Evolutionary conservation across 2,888 invertebrate genomes (phyloP).

Genomic region (Dioctria rufipes): DNA sequence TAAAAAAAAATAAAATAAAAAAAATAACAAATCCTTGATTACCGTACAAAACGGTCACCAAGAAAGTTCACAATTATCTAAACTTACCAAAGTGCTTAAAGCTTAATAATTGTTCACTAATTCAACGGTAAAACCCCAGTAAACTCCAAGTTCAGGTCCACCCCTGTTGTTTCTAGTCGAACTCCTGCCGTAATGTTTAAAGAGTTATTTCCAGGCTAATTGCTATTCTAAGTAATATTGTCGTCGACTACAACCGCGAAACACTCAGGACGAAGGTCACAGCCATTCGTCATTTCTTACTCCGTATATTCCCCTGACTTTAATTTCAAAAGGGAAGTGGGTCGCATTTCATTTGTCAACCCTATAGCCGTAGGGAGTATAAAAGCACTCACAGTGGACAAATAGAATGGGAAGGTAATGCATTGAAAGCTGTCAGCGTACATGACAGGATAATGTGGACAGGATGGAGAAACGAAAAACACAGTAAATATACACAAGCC

Average conservation of each 20-base stretch:
- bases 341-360: slow-evolving; percentile 28
- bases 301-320: slow-evolving; percentile 13
- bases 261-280: slow-evolving; percentile 21
- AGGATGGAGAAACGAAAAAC: background rate
- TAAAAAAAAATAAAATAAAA: slow-evolving; percentile 12
- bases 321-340: slow-evolving; percentile 21
- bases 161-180: background rate
- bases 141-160: background rate
- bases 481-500: too few relatives aligned
- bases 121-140: background rate
- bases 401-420: background rate
- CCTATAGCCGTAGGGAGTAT: background rate
- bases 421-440: slow-evolving; percentile 10
- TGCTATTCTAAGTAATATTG: slow-evolving; percentile 20
- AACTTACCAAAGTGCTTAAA: background rate
- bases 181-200: background rate
- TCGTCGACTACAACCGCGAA: slow-evolving; percentile 9
- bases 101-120: background rate
- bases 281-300: slow-evolving; percentile 19
- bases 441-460: background rate
- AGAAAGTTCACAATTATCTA: background rate
- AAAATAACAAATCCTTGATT: background rate
- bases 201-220: slow-evolving; percentile 10
- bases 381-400: background rate
- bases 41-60: background rate